Conservation (phyloP, 2,888 invertebrate genomes). For the Phengaris arion region DNA sequence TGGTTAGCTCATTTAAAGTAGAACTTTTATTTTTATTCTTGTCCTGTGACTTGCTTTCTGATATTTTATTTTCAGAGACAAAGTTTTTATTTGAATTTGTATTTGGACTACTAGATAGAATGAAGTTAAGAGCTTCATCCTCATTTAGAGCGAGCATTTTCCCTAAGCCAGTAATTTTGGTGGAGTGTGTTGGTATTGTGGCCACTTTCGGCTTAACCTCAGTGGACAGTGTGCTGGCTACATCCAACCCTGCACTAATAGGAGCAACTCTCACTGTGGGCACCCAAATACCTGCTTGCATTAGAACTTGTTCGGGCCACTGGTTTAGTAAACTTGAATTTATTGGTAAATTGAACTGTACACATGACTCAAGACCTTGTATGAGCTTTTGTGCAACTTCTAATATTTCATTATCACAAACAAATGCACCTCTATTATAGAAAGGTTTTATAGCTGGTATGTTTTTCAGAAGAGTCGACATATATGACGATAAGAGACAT, state of each 20-base stretch:
- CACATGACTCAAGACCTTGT: conserved; percentile 86
- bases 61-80: conserved; percentile 33
- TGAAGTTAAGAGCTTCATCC: conserved; percentile 86
- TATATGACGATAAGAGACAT: conserved; percentile 90
- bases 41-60: conserved; percentile 35
- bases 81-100: conserved; percentile 40
- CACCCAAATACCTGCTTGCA: conserved; percentile 91
- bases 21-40: conserved; percentile 32
- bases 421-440: conserved; percentile 89
- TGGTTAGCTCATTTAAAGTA: conserved; percentile 23
- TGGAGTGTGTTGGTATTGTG: conserved; percentile 57
- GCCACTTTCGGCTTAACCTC: conserved; percentile 65
- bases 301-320: conserved; percentile 91
- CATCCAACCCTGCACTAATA: conserved; percentile 87
- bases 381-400: conserved; percentile 88
- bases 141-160: conserved; percentile 80
- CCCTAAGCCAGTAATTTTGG: conserved; percentile 66
- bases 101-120: conserved; percentile 75
- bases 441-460: conserved; percentile 88
- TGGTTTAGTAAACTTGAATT: conserved; percentile 93
- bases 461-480: conserved; percentile 89
- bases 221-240: conserved; percentile 82
- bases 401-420: conserved; percentile 89
- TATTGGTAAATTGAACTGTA: conserved; percentile 86
- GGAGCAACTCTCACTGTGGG: conserved; percentile 88